A percentile compares a stretch with the other conserved stretches of the same genome.
Evolutionary conservation across 2,797 vertebrate genomes (phyloP).

Genomic region (Ceyx erithaca): DNA sequence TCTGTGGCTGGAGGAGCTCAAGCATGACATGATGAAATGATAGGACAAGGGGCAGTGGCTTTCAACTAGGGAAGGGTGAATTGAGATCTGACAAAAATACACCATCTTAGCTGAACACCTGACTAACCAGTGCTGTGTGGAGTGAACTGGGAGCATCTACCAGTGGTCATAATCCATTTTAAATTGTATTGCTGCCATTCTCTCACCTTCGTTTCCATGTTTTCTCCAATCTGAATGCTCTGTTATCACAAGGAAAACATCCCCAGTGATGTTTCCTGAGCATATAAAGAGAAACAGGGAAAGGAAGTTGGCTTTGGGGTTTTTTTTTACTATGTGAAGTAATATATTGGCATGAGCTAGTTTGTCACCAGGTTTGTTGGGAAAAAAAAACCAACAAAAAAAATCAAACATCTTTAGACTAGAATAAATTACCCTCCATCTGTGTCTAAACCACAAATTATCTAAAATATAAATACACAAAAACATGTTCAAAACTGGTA

Average conservation of each 20-base stretch:
- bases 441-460: neutral
- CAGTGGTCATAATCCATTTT: neutral
- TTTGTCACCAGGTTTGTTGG: neutral
- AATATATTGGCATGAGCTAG: neutral
- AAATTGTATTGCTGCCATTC: neutral
- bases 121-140: neutral
- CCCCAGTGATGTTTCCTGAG: slow-evolving; percentile 13
- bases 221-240: neutral
- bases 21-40: neutral
- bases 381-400: neutral
- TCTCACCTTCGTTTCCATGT: neutral
- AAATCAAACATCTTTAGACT: neutral
- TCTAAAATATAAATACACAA: neutral
- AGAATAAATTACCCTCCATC: neutral
- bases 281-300: neutral
- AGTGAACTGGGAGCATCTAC: neutral
- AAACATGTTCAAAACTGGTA: neutral
- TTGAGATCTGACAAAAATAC: neutral
- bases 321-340: neutral
- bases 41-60: no score
- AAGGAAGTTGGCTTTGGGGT: neutral
- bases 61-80: no score
- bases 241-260: neutral
- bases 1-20: neutral
- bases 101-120: neutral